A percentile compares a stretch with the other conserved stretches of the same genome.
Conservation (phyloP, 2,888 invertebrate species). For the Sepioteuthis lessoniana region DNA sequence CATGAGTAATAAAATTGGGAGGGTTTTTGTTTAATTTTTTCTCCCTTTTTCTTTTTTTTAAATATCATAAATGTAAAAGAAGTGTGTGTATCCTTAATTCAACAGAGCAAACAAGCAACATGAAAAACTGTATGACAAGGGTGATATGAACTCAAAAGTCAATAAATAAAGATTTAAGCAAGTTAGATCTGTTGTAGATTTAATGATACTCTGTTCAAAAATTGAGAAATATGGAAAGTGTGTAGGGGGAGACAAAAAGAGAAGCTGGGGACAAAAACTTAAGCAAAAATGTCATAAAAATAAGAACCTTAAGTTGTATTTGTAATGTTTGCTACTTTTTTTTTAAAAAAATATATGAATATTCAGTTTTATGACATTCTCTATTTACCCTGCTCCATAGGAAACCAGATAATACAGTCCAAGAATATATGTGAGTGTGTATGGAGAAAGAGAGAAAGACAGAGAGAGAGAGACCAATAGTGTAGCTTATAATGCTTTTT, state of each 20-base stretch:
- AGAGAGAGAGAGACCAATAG: too few relatives aligned
- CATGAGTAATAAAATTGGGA: background rate
- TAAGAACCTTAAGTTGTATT: constrained; percentile 18
- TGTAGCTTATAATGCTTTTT: background rate
- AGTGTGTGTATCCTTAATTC: background rate
- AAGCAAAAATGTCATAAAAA: constrained; percentile 10
- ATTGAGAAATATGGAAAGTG: background rate
- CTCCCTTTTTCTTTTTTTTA: background rate
- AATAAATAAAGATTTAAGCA: constrained; percentile 23
- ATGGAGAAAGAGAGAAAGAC: too few relatives aligned
- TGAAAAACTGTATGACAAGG: background rate
- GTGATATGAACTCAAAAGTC: constrained; percentile 43
- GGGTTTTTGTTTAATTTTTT: background rate
- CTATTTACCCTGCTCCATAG: constrained; percentile 14
- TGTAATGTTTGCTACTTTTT: constrained; percentile 5
- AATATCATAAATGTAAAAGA: background rate
- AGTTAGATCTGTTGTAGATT: constrained; percentile 16
- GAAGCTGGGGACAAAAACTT: background rate
- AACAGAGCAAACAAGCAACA: constrained; percentile 17
- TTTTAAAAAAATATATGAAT: background rate
- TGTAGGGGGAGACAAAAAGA: background rate
- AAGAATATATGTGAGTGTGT: background rate
- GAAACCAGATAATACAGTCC: constrained; percentile 33
- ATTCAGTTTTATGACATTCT: background rate
- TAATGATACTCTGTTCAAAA: background rate